phyloP scores from a whole-genome alignment of 2,888 invertebrate species.

The Nudaria mundana region DNA sequence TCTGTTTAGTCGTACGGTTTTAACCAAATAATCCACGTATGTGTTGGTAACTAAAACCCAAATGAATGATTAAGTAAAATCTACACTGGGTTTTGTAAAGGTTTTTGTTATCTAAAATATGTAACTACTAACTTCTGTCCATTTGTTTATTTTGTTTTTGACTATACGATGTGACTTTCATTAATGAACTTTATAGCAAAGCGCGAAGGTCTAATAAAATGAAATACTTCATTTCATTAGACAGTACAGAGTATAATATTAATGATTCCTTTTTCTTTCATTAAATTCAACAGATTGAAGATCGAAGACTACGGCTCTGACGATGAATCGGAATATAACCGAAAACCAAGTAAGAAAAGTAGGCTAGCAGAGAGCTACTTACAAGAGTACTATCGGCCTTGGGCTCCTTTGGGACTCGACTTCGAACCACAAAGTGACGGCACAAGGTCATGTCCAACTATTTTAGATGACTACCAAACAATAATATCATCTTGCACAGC shows the following conservation, averaged over 20 bases:
- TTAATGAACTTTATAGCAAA: too few species aligned
- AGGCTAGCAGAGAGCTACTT: conserved; percentile 60
- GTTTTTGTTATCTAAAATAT: too few species aligned
- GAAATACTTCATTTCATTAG: too few species aligned
- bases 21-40: background rate
- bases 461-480: conserved; percentile 48
- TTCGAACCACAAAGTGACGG: conserved; percentile 39
- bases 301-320: conserved; percentile 45
- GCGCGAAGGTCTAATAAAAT: too few species aligned
- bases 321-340: conserved; percentile 41
- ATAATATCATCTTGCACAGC: conserved; percentile 41
- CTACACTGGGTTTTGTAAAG: too few species aligned
- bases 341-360: conserved; percentile 33
- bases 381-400: conserved; percentile 57
- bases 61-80: too few species aligned
- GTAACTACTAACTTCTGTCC: too few species aligned
- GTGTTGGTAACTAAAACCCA: background rate
- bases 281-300: conserved; percentile 49
- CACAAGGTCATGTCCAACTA: conserved; percentile 57
- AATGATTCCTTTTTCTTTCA: too few species aligned
- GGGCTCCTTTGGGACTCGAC: conserved; percentile 50
- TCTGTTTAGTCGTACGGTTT: too few species aligned
- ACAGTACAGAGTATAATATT: too few species aligned
- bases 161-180: too few species aligned
- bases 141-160: too few species aligned